Conservation (phyloP, 2,797 vertebrate species). For the Fratercula arctica region DNA sequence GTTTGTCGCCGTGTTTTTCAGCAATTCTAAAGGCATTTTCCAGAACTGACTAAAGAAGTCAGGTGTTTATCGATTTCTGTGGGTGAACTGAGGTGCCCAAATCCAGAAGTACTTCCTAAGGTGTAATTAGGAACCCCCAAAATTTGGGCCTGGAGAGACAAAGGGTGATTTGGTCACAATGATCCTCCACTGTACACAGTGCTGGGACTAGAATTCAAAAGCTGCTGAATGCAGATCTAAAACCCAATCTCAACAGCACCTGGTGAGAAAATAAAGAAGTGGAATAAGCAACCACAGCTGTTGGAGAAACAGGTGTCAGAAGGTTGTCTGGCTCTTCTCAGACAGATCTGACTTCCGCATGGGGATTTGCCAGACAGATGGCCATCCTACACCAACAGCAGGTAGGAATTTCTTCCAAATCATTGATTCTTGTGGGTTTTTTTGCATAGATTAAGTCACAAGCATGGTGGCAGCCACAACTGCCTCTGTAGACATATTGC, state of each 20-base stretch:
- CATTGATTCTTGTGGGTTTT: background rate
- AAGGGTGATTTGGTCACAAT: background rate
- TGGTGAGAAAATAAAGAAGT: background rate
- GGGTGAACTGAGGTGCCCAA: background rate
- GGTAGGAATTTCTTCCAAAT: slow-evolving; percentile 38
- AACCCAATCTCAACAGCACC: background rate
- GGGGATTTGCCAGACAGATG: slow-evolving; percentile 36
- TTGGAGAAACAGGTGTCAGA: background rate
- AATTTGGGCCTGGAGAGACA: background rate
- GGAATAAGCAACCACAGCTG: background rate
- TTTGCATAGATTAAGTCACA: slow-evolving; percentile 26
- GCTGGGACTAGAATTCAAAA: background rate
- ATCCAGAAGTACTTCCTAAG: background rate
- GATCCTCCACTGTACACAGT: background rate
- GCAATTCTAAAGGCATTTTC: background rate
- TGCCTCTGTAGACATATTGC: background rate
- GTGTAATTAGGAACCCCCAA: background rate
- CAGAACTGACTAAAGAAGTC: background rate
- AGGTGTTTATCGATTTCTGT: background rate
- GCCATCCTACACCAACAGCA: slow-evolving; percentile 30
- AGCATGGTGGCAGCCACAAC: background rate
- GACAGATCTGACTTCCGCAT: background rate
- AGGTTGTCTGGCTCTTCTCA: slow-evolving; percentile 5
- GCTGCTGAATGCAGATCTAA: background rate
- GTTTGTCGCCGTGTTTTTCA: background rate